phyloP scores from a whole-genome alignment of 2,113 vertebrate genomes.

The Muntiacus muntjak region DNA sequence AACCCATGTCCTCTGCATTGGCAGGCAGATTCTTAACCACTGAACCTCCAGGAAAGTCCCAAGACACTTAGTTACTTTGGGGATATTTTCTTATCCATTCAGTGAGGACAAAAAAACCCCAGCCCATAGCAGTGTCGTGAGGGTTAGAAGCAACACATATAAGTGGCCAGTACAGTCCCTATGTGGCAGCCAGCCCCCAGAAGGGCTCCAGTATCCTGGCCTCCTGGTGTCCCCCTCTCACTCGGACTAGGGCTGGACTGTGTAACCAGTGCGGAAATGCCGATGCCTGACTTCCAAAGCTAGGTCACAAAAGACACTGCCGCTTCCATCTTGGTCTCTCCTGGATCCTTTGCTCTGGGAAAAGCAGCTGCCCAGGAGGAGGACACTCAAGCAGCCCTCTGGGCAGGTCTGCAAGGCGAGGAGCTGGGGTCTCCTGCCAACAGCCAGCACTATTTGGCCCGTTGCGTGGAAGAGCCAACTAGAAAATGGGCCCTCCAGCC shows the following conservation, averaged over 20 bases:
- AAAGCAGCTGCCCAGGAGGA: not conserved
- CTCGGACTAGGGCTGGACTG: not conserved
- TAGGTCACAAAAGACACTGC: not conserved
- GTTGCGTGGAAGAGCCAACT: fast-evolving
- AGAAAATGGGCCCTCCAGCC: not conserved
- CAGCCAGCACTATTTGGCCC: not conserved
- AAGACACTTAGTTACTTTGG: not conserved
- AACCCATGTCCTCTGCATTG: not conserved
- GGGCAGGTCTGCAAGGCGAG: not conserved
- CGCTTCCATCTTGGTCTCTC: not conserved
- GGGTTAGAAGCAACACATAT: not conserved
- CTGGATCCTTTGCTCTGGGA: not conserved
- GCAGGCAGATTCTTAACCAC: not conserved
- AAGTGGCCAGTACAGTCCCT: fast-evolving
- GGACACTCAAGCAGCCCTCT: not conserved
- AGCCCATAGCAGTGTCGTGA: fast-evolving
- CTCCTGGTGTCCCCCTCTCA: not conserved
- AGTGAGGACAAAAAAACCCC: not conserved
- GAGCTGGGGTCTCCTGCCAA: not conserved
- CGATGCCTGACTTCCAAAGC: fast-evolving
- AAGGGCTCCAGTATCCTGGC: fast-evolving
- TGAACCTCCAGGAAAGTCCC: not conserved
- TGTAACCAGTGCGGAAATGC: not conserved
- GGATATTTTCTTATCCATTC: not conserved
- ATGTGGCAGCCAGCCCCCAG: not conserved